Conservation (phyloP, 1,140 invertebrate genomes). For the Homalodisca vitripennis region DNA sequence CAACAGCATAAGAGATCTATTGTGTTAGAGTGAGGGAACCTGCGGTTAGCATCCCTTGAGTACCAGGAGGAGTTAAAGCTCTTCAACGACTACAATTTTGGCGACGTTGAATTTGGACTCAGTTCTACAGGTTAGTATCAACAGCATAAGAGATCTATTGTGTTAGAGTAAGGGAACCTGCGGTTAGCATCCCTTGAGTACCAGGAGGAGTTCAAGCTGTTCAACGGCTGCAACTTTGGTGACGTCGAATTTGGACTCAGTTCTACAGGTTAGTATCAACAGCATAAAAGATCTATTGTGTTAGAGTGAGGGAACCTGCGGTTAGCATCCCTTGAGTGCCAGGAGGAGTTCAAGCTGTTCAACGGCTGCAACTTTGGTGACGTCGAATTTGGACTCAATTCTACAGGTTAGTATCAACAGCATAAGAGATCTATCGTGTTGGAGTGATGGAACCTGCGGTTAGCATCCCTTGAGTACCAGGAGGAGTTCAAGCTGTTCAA, state of each 20-base stretch:
- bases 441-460: background rate
- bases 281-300: background rate
- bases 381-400: background rate
- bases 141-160: background rate
- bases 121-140: background rate
- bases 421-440: background rate
- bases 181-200: background rate
- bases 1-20: background rate
- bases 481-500: background rate
- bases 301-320: background rate
- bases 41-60: background rate
- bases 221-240: constrained; percentile 16
- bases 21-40: background rate
- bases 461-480: background rate
- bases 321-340: background rate
- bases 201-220: constrained; percentile 5
- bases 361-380: constrained; percentile 16
- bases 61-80: constrained; percentile 3
- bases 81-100: constrained; percentile 10
- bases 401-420: background rate
- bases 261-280: background rate
- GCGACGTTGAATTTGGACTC: constrained; percentile 5
- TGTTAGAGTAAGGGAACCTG: background rate
- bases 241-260: constrained; percentile 4
- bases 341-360: constrained; percentile 13